Base-by-base conservation (phyloP, 2,888 invertebrate species). In the Galerucella nymphaeae region DNA sequence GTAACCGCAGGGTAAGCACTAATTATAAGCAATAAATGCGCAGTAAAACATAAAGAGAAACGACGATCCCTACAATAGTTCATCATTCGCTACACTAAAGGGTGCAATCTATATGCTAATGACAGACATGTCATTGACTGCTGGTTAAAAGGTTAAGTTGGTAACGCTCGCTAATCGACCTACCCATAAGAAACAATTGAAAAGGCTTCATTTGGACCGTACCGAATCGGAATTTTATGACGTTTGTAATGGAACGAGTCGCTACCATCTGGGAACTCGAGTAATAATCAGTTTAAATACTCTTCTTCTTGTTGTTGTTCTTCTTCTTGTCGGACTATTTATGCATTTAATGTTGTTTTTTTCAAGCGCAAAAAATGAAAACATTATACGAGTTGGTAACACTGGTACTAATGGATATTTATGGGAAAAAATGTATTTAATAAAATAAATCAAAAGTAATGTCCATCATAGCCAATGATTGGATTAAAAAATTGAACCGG, bases 51-150 rank as follows among this genome's bases (percentile, higher is more conserved):
- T 76, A 75, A 73, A 76, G 77, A 79, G 78, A 81, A 83, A 82
- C 83, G 82, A 81, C 83, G 82, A 81, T 80, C 77, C 80, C 77
- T 75, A 76, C 79, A 78, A 38, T 80, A 79, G 78, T 77, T 77
- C 74, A 80, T 79, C 78, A 83, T 84, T 84, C 81, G 84, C 78
- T 79, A 82, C 83, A 83, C 82, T 81, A 80, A 82, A 84, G 84
- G 84, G 85, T 81, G 84, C 83, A 86, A 86, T 86, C 85, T 86
- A 86, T 85, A 86, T 86, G 86, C 86, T 85, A 86, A 86, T 86
- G 80, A 80, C 80, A 80, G 77, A 42, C 78, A 77, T 77, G 83
- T 77, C 76, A 77, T 77, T 83, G 83, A 79, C 79, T 81, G 82
- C 78, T 79, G 78, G 80, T 82, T 82, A 82, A 84, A 81, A 84